Evolutionary conservation across 2,888 invertebrate genomes (phyloP).

Genomic region (Phania funesta): DNA sequence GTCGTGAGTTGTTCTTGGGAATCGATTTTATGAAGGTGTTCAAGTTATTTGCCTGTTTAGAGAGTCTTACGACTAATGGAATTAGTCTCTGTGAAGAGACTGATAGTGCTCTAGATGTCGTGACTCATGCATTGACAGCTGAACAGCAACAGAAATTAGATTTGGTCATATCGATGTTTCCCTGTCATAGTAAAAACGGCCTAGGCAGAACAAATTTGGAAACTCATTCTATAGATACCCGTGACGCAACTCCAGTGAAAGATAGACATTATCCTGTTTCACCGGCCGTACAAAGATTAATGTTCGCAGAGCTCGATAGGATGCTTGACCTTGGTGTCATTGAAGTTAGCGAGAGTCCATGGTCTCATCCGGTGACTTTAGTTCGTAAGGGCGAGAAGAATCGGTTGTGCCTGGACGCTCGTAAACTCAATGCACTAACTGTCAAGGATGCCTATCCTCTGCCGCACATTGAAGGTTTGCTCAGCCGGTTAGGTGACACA

Average conservation of each 20-base stretch:
- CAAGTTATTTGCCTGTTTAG: not conserved
- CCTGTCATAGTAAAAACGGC: not conserved
- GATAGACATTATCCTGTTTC: not conserved
- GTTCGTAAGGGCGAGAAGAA: conserved; percentile 41
- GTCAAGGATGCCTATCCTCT: conserved; percentile 42
- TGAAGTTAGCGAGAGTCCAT: conserved; percentile 15
- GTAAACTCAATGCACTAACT: conserved; percentile 36
- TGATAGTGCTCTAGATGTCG: not conserved
- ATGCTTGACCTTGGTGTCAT: conserved; percentile 37
- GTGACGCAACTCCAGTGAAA: not conserved
- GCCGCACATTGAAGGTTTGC: conserved; percentile 20
- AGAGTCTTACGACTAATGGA: conserved; percentile 4
- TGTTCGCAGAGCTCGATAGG: conserved; percentile 20
- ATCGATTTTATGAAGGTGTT: conserved; percentile 17
- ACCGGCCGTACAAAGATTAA: not conserved
- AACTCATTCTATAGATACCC: not conserved
- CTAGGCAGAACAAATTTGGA: not conserved
- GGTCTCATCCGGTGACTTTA: conserved; percentile 35
- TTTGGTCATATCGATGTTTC: not conserved
- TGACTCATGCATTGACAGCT: not conserved
- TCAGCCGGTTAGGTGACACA: conserved; percentile 34
- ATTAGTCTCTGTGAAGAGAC: not conserved
- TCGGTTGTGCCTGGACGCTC: conserved; percentile 38
- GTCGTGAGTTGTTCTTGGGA: conserved; percentile 7
- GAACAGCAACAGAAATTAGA: not conserved